Evolutionary conservation across 2,888 invertebrate species (phyloP).

Genomic region (Blastobasis lacticolella): DNA sequence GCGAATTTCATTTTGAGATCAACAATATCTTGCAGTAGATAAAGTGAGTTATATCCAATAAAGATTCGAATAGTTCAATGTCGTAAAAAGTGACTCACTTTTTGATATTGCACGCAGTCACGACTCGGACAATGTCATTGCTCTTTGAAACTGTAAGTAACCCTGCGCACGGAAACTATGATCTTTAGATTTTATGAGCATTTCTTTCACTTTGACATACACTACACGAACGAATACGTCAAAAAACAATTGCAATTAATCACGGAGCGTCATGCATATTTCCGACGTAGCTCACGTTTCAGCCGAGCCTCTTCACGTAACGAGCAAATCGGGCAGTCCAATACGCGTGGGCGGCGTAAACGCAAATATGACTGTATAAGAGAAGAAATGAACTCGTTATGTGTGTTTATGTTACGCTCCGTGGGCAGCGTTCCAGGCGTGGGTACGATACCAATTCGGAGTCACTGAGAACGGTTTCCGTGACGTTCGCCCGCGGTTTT

Average conservation of each 20-base stretch:
- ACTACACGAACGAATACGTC: neutral
- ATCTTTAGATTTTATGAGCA: neutral
- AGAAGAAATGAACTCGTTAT: slow-evolving; percentile 30
- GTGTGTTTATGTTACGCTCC: slow-evolving; percentile 43
- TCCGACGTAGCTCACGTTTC: no score
- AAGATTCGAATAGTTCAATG: slow-evolving; percentile 2
- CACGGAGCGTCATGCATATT: no score
- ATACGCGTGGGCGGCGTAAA: no score
- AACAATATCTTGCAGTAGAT: no score
- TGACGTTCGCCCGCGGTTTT: slow-evolving; percentile 44
- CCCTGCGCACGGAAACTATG: slow-evolving; percentile 4
- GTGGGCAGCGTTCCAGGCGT: slow-evolving; percentile 36
- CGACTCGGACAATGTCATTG: slow-evolving; percentile 22
- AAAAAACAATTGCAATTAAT: no score
- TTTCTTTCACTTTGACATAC: neutral
- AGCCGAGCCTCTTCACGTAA: no score
- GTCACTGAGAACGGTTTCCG: slow-evolving; percentile 42
- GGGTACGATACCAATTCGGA: slow-evolving; percentile 41
- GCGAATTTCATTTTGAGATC: no score
- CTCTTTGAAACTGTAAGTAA: slow-evolving; percentile 20
- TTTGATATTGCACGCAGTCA: slow-evolving; percentile 21
- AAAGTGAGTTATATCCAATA: no score
- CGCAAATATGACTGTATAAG: no score
- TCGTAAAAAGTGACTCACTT: slow-evolving; percentile 5
- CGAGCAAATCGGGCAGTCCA: no score